Base-by-base conservation (phyloP, 37 sponge, comb jelly and placozoan species). In the Hormiphora californensis region DNA sequence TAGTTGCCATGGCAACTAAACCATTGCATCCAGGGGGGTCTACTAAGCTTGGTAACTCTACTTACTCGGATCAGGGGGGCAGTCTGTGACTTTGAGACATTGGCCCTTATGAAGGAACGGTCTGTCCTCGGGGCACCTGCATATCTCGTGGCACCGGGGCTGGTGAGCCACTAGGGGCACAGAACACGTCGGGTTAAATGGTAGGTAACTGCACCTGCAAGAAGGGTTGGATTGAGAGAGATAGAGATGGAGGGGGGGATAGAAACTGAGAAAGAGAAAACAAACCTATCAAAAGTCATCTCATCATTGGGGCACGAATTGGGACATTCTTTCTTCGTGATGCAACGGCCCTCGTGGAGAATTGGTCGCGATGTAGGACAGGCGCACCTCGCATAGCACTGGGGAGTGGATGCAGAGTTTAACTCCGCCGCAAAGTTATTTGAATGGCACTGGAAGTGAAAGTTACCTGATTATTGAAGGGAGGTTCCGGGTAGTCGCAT, bases 21-120 rank as follows among this genome's bases (percentile, higher is more conserved):
- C 9, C 9, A 17, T 49, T 49, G 53, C 9, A 49, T 49, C 12
- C 53, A 49, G 15, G 9, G 53, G 15, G 15, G 15, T 17, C 12
- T 49, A 49, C 15, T 17, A 49, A 49, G 15, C 12, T 9, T 15
- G 9, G 53, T 15, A 49, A 9, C 15, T 49, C 53, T 15, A 49
- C 61, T 57, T 4, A 57, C 61, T 57, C n/a, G 61, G 61, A 57
- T 57, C 61, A 19, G 61, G 61, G 27, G 61, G 61, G 27, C 61
- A 57, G 3, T 57, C n/a, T 30, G 9, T 30, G 30, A 57, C 61
- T 4, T 23, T 57, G n/a, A 57, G n/a, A 57, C 61, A 57, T 5
- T 30, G n/a, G 3, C 61, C 61, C 61, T 57, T 30, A 30, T 57
- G 61, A 5, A 57, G 61, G n/a, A 57, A 30, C n/a, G 61, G 61